A percentile compares a stretch with the other conserved stretches of the same genome.
Evolutionary conservation across 2,888 invertebrate species (phyloP).

Genomic region (Mimachlamys varia): DNA sequence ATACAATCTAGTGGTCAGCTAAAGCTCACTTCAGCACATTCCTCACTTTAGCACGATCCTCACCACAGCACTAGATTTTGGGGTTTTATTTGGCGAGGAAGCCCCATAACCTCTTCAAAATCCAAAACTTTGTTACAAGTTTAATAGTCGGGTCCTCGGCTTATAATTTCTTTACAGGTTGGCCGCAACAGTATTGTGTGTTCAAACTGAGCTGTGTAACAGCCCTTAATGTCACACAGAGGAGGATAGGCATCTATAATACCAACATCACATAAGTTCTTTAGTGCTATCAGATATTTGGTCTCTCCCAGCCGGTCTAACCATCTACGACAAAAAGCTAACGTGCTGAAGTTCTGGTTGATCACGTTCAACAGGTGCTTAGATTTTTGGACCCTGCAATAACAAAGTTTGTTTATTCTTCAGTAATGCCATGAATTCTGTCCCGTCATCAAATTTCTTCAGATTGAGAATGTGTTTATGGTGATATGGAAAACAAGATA

Average conservation of each 20-base stretch:
- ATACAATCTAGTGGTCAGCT: neutral
- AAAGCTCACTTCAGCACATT: neutral
- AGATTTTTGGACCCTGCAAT: constrained; percentile 91
- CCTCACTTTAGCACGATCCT: neutral
- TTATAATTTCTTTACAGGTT: constrained; percentile 98
- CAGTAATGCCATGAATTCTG: neutral
- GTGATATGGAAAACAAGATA: too few relatives aligned
- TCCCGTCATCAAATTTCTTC: too few relatives aligned
- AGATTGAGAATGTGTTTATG: too few relatives aligned
- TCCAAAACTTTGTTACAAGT: neutral
- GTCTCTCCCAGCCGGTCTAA: constrained; percentile 97
- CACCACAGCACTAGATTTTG: neutral
- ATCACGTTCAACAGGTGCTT: constrained; percentile 95
- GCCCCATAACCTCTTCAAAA: neutral
- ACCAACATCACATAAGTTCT: constrained; percentile 98
- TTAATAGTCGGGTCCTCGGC: constrained; percentile 97
- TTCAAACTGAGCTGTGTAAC: constrained; percentile 99
- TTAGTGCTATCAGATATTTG: constrained; percentile 98
- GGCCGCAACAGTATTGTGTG: constrained; percentile 98
- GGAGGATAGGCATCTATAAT: constrained; percentile 99
- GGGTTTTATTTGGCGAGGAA: neutral
- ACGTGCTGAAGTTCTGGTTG: constrained; percentile 97
- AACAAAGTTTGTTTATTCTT: neutral
- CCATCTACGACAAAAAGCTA: constrained; percentile 99
- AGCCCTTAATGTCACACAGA: constrained; percentile 97